A percentile compares a stretch with the other conserved stretches of the same genome.
Conservation (phyloP, 2,888 invertebrate genomes). For the Xestia sexstrigata region DNA sequence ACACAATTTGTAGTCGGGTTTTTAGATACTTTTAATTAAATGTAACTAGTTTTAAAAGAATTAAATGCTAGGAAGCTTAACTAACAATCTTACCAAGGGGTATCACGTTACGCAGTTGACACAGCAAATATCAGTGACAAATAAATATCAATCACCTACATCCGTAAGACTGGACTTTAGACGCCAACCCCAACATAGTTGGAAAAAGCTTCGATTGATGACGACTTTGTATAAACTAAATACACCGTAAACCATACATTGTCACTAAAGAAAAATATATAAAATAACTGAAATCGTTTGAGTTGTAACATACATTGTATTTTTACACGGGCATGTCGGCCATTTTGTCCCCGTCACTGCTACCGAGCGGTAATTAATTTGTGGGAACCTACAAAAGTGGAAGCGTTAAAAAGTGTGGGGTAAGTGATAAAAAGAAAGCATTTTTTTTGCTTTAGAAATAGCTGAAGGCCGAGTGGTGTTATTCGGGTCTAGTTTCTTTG, state of each 20-base stretch:
- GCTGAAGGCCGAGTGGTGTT: background rate
- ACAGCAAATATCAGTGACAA: no score
- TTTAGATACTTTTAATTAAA: no score
- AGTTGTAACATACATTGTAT: conserved; percentile 46
- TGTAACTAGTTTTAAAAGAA: no score
- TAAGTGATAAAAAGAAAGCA: conserved; percentile 43
- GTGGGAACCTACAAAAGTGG: conserved; percentile 77
- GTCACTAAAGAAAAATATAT: background rate
- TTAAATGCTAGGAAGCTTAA: background rate
- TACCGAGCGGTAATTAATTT: conserved; percentile 79
- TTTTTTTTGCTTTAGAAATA: background rate
- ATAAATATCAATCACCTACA: background rate
- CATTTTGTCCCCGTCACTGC: conserved; percentile 70
- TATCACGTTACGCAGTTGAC: background rate
- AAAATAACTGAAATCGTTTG: conserved; percentile 25
- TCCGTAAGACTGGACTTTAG: background rate
- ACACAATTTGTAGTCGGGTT: no score
- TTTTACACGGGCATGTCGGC: conserved; percentile 59
- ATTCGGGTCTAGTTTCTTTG: no score
- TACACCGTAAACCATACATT: conserved; percentile 17
- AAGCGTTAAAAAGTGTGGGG: conserved; percentile 64
- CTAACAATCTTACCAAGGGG: background rate
- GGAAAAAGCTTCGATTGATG: background rate
- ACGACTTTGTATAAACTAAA: conserved; percentile 12
- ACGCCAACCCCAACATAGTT: background rate